Evolutionary conservation across 2,888 invertebrate genomes (phyloP), one percentile per base, ranked within the genome.

Genomic region (Heliconius cydno): DNA sequence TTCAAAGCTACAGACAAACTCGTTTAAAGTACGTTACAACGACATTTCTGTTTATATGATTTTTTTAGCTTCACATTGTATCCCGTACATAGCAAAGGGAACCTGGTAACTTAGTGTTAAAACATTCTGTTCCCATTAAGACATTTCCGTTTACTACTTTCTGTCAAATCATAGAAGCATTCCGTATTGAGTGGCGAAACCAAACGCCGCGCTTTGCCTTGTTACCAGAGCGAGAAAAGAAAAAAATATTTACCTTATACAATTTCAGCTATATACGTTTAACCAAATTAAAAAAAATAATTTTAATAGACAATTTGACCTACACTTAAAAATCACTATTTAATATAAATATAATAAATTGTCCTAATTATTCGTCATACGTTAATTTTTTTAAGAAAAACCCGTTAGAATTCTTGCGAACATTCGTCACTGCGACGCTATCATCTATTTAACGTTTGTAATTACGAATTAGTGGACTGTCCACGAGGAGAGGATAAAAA

Each of bases 361-460:
- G 82, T 80, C 82, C 86, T 87, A 87, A 87, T 87, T 87, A 87
- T 87, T 86, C 85, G 83, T 84, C 84, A 85, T 83, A 84, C 83
- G 82, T 82, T 80, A 77, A 86, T 84, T 85, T 84, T 80, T 73
- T 65, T 81, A 85, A 87, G 88, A 82, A 83, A 52, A 84, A 87
- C 84, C 93, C 92, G 93, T 94, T 93, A 92, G 87, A 87, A 89
- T 91, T 91, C 88, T 91, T 85, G 91, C 91, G 86, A 92, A 85
- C 84, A 86, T 87, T 85, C 85, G 75, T 86, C 87, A 87, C 84
- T 82, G 84, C 87, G 90, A 88, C 87, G 90, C 89, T 86, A 88
- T 90, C 89, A 87, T 84, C 86, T 85, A 90, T 92, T 92, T 90
- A 87, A 91, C 91, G 91, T 90, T 87, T 88, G 86, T 89, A 90